Evolutionary conservation across 2,888 invertebrate genomes (phyloP), one percentile per base, ranked within the genome.

Genomic region (Loripinus fragilis): DNA sequence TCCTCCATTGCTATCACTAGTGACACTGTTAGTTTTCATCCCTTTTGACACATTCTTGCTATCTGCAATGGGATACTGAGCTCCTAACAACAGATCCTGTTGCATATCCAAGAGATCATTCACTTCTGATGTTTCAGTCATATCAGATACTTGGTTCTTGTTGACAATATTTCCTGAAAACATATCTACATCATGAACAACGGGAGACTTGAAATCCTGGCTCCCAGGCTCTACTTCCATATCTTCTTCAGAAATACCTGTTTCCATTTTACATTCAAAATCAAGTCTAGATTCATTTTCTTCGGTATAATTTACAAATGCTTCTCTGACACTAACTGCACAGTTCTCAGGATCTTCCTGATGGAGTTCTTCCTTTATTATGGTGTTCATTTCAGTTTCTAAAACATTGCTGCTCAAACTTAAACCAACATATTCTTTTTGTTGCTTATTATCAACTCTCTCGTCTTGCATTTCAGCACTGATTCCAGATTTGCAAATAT

Each of bases 171-270:
- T 33, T 17, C 60, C 60, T 33, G 60, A 33, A 5, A 60, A 30
- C 60, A 60, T 60, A 28, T 60, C 60, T 12, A 60, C 60, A 60
- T 60, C 60, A 60, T 60, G 60, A 10, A 60, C 60, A 30, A 60
- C 60, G 10, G 60, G 60, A 20, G 30, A n/a, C 1, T 52, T 25
- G 2, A 25, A 52, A 12, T 25, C 52, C 25, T 52, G 23, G 2
- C 28, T 33, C 33, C 30, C 17, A 5, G 60, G 23, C 8, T 60
- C 60, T 20, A 30, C 30, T 33, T 60, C 60, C 2, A 33, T 12
- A 33, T 33, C 60, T 12, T 33, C 33, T 33, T 17, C 60, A 7
- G n/a, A n/a, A n/a, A 33, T 12, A 33, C 15, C 60, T 12, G 8
- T 20, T 33, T 17, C 60, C 7, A 60, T 33, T 60, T 60, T 60